Conservation (phyloP, 2,888 invertebrate species). For the Aromia moschata region DNA sequence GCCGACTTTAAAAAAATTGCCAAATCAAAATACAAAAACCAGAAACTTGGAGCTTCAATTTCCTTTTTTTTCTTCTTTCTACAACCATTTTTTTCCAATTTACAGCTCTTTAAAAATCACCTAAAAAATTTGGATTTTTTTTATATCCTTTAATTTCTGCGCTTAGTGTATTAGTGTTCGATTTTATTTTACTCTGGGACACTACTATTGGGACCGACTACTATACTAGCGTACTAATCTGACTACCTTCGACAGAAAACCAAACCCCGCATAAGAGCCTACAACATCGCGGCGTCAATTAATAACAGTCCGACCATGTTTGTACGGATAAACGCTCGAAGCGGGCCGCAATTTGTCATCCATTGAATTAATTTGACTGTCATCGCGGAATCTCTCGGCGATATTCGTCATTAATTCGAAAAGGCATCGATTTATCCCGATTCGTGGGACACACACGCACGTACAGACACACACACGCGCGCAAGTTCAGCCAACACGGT, state of each 20-base stretch:
- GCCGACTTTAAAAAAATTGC: no score
- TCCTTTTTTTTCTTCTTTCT: no score
- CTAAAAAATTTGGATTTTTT: no score
- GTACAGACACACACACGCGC: neutral
- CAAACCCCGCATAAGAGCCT: constrained; percentile 1
- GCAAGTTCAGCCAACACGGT: neutral
- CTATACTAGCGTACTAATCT: no score
- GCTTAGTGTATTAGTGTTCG: no score
- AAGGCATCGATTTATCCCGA: constrained; percentile 33
- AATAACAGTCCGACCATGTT: constrained; percentile 36
- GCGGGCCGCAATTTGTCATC: constrained; percentile 41
- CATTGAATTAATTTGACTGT: constrained; percentile 44
- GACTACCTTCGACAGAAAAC: constrained; percentile 8
- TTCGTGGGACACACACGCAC: constrained; percentile 18
- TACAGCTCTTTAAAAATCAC: no score
- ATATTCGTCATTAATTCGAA: constrained; percentile 41
- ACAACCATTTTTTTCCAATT: no score
- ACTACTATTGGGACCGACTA: no score
- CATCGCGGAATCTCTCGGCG: constrained; percentile 38
- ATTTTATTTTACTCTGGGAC: no score
- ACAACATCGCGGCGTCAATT: constrained; percentile 29
- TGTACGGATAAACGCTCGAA: constrained; percentile 39
- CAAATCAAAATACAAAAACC: no score
- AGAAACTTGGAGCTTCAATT: no score
- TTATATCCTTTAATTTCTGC: no score